Evolutionary conservation across 23 tunicate genomes (phyloP).

Genomic region (Oikopleura vanhoeffeni): DNA sequence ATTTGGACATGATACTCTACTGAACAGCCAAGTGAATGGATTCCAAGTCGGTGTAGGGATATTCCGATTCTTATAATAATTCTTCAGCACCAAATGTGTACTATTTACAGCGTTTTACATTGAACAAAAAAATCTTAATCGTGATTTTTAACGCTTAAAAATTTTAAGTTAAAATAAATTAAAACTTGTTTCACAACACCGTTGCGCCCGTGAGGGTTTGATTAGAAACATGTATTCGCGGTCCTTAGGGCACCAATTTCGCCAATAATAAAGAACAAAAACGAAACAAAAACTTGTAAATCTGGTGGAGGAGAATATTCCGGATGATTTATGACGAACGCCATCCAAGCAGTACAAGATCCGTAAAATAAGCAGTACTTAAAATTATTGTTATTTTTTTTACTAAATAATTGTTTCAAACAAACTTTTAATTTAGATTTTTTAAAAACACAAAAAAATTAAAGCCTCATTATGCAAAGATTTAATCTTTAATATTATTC

Average conservation of each 20-base stretch:
- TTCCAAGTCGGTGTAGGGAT: background rate
- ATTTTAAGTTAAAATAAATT: too few species aligned
- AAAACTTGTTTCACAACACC: too few species aligned
- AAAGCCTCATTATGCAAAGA: too few species aligned
- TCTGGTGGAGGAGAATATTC: background rate
- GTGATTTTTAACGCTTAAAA: too few species aligned
- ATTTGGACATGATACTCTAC: background rate
- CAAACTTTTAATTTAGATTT: too few species aligned
- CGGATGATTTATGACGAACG: background rate
- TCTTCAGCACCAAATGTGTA: background rate
- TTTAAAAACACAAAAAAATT: too few species aligned
- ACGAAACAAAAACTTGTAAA: background rate
- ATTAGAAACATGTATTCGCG: too few species aligned
- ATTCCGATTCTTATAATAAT: background rate
- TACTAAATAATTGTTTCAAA: background rate
- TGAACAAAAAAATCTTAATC: too few species aligned
- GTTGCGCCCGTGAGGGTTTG: too few species aligned
- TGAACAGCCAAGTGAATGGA: conserved; percentile 12
- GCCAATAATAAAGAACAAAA: background rate
- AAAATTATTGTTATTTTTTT: background rate
- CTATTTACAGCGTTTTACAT: too few species aligned
- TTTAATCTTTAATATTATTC: too few species aligned
- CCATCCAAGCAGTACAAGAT: background rate
- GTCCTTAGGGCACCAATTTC: background rate
- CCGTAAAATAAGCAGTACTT: background rate